Base-by-base conservation (phyloP, 1,140 invertebrate species). In the Aplysia californica region DNA sequence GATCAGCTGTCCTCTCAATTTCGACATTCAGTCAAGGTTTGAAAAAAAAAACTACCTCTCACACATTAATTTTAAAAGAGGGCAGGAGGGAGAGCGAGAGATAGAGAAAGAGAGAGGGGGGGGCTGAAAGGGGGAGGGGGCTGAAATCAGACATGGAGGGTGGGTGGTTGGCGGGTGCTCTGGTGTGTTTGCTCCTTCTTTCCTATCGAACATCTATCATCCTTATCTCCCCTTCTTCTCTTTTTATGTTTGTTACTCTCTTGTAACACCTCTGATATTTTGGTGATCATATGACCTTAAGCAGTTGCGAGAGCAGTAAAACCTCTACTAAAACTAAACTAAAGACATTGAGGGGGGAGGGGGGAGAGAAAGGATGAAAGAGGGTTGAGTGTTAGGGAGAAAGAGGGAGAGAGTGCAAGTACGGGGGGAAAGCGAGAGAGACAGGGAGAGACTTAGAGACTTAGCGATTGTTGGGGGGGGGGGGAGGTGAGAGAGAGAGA, bases 31-130 rank as follows among this genome's bases (percentile, higher is more conserved):
- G 44, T n/a, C 10, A 15, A n/a, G 10, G 10, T 50, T 50, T 10
- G 44, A 50, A 15, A n/a, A 50, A 50, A 50, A 10, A n/a, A 15
- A n/a, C 26, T 61, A 10, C 29, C 26, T 61, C 15, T 61, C 26
- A n/a, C n/a, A n/a, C n/a, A n/a, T 61, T 61, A 10, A 10, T 61
- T 61, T 61, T 6, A 18, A 61, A 26, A 61, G 58, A 61, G 58
- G 26, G 58, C 10, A 26, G 26, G 58, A 61, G 58, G 26, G 58
- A 61, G 58, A 61, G 29, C 10, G 58, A 61, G 58, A 61, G 58
- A 61, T 10, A 61, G 58, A 61, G 58, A 61, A 26, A 61, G 58
- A 61, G 58, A 61, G 58, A 61, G 58, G 26, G 58, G 26, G 29
- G 26, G 58, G 26, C 10, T 15, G 44, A 10, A 50, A 15, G 44